These are phyloP conservation scores for Chrysolina haemoptera DNA, from an alignment of 2,888 invertebrate genomes.

Conservation along the genomic window DNA sequence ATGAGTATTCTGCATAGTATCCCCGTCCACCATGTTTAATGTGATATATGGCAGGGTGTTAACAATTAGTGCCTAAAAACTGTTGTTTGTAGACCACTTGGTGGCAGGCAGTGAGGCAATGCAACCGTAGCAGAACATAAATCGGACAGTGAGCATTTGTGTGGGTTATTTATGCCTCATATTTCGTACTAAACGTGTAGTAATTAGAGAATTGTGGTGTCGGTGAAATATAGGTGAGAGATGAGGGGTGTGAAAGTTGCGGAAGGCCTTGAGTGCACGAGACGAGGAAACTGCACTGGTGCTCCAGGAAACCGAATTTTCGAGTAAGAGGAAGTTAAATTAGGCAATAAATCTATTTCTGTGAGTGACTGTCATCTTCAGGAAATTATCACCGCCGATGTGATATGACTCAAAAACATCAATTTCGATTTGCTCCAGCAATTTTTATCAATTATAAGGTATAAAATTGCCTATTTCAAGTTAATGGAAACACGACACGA, in stretches of 20 bases:
- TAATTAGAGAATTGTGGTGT: conserved; percentile 71
- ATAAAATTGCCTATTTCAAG: too few relatives aligned
- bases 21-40: conserved; percentile 45
- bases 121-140: conserved; percentile 60
- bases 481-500: too few relatives aligned
- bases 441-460: too few relatives aligned
- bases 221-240: conserved; percentile 68
- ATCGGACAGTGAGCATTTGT: conserved; percentile 69
- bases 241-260: conserved; percentile 51
- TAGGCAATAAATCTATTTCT: neutral
- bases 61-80: conserved; percentile 61
- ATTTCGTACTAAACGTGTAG: conserved; percentile 70
- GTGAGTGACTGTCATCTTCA: neutral
- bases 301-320: neutral
- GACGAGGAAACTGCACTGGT: neutral
- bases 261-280: conserved; percentile 1
- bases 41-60: conserved; percentile 59
- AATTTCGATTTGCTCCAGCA: too few relatives aligned
- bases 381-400: neutral
- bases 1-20: conserved; percentile 44
- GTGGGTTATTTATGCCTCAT: conserved; percentile 70
- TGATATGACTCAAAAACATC: neutral
- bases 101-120: conserved; percentile 54
- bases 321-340: neutral
- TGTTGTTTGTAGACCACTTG: conserved; percentile 60